phyloP scores from a whole-genome alignment of 2,113 vertebrate species.

The Trematocara variabile region DNA sequence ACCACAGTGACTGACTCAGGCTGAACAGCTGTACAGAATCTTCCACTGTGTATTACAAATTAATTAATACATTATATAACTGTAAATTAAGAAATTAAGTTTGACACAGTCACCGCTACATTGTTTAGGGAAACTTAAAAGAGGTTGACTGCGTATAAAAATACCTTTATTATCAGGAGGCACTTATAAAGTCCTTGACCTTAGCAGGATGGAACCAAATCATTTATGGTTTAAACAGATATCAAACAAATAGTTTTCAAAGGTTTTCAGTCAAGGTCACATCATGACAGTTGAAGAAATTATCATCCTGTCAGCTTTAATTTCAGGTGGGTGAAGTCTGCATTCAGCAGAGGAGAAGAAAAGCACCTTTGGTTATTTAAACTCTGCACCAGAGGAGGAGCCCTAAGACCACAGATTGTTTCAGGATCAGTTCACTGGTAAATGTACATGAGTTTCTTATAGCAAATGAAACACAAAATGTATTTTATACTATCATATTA shows the following conservation, averaged over 20 bases:
- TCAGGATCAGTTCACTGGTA: neutral
- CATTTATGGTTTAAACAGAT: neutral
- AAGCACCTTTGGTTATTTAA: neutral
- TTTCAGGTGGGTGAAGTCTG: neutral
- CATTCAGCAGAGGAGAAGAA: neutral
- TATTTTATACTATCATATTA: accelerated
- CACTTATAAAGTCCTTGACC: accelerated
- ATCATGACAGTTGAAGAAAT: accelerated
- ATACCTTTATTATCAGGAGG: too few species aligned
- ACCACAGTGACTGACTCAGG: too few species aligned
- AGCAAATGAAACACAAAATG: neutral
- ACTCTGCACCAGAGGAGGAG: neutral
- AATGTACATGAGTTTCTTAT: neutral
- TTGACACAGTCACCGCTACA: too few species aligned
- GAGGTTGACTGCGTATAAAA: too few species aligned
- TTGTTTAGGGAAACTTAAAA: too few species aligned
- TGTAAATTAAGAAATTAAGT: too few species aligned
- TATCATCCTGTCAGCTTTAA: neutral
- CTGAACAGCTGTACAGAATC: too few species aligned
- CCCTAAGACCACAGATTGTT: neutral
- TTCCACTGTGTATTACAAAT: too few species aligned
- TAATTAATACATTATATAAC: too few species aligned
- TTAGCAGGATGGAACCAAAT: neutral
- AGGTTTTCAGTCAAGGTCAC: neutral
- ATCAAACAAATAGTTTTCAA: neutral